phyloP scores from a whole-genome alignment of 30 jellyfish, hydroid and myxozoan species.

The Calvadosia cruxmelitensis region DNA sequence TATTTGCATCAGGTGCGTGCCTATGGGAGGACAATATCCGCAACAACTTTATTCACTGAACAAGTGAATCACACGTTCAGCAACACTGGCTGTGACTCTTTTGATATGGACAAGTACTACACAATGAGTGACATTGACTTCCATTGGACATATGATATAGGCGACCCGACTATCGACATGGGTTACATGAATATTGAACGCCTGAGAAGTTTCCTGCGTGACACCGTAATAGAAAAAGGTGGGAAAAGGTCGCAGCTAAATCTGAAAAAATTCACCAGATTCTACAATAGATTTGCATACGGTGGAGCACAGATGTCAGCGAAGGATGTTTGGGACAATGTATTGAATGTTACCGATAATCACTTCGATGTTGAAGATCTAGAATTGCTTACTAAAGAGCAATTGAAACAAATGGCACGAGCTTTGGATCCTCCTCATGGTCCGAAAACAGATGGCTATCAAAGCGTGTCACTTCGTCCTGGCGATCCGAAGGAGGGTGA shows the following conservation, averaged over 20 bases:
- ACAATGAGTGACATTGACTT: conserved; percentile 63
- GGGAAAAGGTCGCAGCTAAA: neutral
- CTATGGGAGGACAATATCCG: conserved; percentile 75
- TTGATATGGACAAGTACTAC: conserved; percentile 31
- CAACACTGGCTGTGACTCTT: conserved; percentile 49
- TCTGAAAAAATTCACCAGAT: neutral
- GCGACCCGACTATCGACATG: conserved; percentile 79
- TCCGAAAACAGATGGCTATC: conserved; percentile 53
- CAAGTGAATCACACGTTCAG: conserved; percentile 39
- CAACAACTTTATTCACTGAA: conserved; percentile 78
- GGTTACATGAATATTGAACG: conserved; percentile 72
- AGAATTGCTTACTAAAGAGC: conserved; percentile 28
- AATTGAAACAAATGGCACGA: conserved; percentile 35
- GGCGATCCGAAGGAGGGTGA: conserved; percentile 20
- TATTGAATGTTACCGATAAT: conserved; percentile 13
- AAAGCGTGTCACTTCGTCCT: conserved; percentile 45
- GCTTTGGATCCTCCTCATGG: conserved; percentile 82
- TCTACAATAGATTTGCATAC: neutral
- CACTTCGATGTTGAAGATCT: conserved; percentile 37
- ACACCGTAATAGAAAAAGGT: neutral
- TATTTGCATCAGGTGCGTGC: conserved; percentile 83
- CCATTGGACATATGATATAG: conserved; percentile 85
- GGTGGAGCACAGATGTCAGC: conserved; percentile 22
- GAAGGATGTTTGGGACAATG: conserved; percentile 16
- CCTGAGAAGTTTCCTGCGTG: conserved; percentile 2